Evolutionary conservation across 1,140 invertebrate genomes (phyloP).

Genomic region (Pogonomyrmex californicus): DNA sequence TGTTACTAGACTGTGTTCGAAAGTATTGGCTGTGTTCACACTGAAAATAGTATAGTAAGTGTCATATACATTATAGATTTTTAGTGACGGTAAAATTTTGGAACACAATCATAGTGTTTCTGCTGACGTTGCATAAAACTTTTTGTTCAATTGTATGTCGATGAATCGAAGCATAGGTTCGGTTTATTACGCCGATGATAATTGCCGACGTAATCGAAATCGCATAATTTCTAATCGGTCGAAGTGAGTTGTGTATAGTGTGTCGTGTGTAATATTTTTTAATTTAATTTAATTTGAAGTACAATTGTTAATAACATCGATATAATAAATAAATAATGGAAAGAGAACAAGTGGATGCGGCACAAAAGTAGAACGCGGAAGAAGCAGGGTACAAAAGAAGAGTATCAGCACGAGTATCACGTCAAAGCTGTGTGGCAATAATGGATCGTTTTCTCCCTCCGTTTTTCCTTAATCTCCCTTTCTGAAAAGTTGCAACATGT

Average conservation of each 20-base stretch:
- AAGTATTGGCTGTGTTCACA: no score
- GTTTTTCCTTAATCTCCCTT: not conserved
- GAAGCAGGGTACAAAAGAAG: not conserved
- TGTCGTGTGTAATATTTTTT: not conserved
- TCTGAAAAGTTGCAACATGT: slow-evolving; percentile 78
- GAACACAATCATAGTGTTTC: not conserved
- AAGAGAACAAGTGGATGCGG: not conserved
- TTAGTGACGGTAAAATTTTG: no score
- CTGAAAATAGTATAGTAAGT: no score
- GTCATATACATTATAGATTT: no score
- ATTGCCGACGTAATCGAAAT: slow-evolving; percentile 54
- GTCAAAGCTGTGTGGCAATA: slow-evolving; percentile 62
- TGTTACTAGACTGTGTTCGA: no score
- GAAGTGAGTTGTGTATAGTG: slow-evolving; percentile 1
- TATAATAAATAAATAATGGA: not conserved
- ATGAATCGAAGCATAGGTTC: slow-evolving; percentile 12
- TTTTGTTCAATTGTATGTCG: not conserved
- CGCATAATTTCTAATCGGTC: not conserved
- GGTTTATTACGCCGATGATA: slow-evolving; percentile 41
- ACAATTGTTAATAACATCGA: not conserved
- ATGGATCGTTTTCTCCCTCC: slow-evolving; percentile 34
- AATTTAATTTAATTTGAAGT: not conserved
- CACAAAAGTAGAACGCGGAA: not conserved
- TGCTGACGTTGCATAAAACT: slow-evolving; percentile 1
- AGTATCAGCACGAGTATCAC: slow-evolving; percentile 3